phyloP scores from a whole-genome alignment of 1,140 invertebrate genomes.

The Leptinotarsa defecta region DNA sequence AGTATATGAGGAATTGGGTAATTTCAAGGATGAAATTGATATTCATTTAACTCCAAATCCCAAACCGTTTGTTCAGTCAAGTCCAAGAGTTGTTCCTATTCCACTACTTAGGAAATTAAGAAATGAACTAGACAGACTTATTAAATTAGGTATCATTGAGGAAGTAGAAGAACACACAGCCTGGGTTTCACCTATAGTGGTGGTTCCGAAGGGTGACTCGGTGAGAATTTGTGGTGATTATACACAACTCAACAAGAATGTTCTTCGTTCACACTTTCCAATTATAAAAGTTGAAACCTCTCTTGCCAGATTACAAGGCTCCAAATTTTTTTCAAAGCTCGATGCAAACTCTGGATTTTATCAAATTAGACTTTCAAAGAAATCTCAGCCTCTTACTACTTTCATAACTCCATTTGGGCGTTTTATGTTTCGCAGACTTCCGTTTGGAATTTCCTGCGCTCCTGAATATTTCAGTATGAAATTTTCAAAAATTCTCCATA shows the following conservation, averaged over 20 bases:
- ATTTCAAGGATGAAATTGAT: not conserved
- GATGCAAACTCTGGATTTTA: too few species aligned
- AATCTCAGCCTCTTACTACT: too few species aligned
- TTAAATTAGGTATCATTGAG: not conserved
- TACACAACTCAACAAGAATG: not conserved
- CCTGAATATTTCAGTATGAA: constrained; percentile 6
- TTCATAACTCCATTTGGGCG: constrained; percentile 14
- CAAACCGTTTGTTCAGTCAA: not conserved
- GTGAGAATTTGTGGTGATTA: not conserved
- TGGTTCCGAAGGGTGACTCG: too few species aligned
- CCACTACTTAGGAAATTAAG: not conserved
- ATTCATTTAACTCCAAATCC: not conserved
- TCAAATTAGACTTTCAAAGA: too few species aligned
- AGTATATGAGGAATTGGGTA: not conserved
- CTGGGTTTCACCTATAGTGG: too few species aligned
- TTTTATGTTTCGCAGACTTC: not conserved
- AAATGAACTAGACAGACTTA: not conserved
- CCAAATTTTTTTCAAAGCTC: too few species aligned
- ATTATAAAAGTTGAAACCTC: not conserved
- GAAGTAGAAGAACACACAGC: not conserved
- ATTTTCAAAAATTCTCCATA: not conserved
- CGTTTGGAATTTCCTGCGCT: constrained; percentile 13
- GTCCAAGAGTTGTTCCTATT: not conserved
- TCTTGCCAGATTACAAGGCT: not conserved
- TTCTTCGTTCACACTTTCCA: not conserved